A percentile compares a stretch with the other conserved stretches of the same genome.
Evolutionary conservation across 2,113 vertebrate species (phyloP).

Genomic region (Chaetops frenatus): DNA sequence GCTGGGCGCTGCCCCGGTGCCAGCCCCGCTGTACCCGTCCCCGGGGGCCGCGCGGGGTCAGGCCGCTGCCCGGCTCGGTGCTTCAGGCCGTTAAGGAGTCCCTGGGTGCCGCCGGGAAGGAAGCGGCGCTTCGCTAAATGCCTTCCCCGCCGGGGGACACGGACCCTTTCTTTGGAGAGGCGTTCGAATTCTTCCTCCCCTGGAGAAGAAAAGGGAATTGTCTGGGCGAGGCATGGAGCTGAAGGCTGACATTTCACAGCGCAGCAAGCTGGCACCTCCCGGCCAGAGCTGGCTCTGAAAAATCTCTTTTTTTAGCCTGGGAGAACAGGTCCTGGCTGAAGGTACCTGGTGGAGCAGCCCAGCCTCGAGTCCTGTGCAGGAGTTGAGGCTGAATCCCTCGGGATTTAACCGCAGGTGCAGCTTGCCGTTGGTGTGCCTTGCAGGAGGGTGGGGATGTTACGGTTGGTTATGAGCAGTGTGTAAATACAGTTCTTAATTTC

Average conservation of each 20-base stretch:
- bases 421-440: accelerated
- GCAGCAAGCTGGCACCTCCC: neutral
- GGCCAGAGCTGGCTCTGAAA: neutral
- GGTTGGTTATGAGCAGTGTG: neutral
- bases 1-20: neutral
- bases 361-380: neutral
- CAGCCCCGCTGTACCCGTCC: neutral
- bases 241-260: neutral
- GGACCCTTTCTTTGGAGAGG: neutral
- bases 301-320: neutral
- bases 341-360: neutral
- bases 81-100: neutral
- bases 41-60: neutral
- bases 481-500: neutral
- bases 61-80: neutral
- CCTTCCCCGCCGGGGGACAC: accelerated
- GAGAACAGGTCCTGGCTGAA: neutral
- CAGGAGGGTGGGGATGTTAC: neutral
- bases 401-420: neutral
- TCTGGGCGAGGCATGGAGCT: neutral
- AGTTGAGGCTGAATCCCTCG: neutral
- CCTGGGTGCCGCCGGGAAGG: neutral
- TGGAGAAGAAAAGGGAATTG: neutral
- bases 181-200: neutral
- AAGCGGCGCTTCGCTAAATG: accelerated